Base-by-base conservation (phyloP, 2,888 invertebrate species). In the Pelosia muscerda region DNA sequence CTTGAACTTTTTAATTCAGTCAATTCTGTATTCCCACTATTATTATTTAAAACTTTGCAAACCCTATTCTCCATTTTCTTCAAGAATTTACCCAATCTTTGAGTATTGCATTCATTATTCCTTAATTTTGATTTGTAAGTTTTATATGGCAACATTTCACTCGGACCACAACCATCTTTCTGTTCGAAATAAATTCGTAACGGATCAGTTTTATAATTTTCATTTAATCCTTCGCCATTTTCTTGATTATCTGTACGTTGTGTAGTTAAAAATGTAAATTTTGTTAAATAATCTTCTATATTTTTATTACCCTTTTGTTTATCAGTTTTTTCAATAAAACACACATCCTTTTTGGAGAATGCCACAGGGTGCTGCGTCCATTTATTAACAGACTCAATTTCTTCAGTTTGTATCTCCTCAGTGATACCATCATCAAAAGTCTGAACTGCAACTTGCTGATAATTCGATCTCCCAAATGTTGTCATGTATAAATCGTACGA, bases 401-500 rank as follows among this genome's bases (percentile, higher is more conserved):
- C 90, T 2, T 95, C 94, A 0, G 95, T 95, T 84, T 95, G 95
- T 0, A 90, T 65, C 54, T 94, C 93, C 62, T 89, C 88, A 26
- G 86, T 81, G 69, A 93, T 81, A 55, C 92, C 92, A 83, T 95
- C 95, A 2, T 95, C 95, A 74, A 90, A 93, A 0, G 95, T 95
- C 75, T 95, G 95, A 0, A 87, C 85, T 3, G 91, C 88, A 15
- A 84, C 85, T 85, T 95, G 95, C 0, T 84, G 90, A 54, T 91
- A 92, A 80, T 95, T 94, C 0, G 86, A 84, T 63, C 92, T 81
- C 0, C 95, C 95, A 71, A 91, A 95, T 72, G 92, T 93, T 77
- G 90, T 87, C 92, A 95, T 95, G 28, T 88, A 95, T 62, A 92
- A 79, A 65, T 95, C 95, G 70, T 95, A 95, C 0, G 95, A 90